These are phyloP conservation scores for Phymanthus crucifer DNA, from an alignment of 92 coral and sea anemone species.

Conservation along the genomic window DNA sequence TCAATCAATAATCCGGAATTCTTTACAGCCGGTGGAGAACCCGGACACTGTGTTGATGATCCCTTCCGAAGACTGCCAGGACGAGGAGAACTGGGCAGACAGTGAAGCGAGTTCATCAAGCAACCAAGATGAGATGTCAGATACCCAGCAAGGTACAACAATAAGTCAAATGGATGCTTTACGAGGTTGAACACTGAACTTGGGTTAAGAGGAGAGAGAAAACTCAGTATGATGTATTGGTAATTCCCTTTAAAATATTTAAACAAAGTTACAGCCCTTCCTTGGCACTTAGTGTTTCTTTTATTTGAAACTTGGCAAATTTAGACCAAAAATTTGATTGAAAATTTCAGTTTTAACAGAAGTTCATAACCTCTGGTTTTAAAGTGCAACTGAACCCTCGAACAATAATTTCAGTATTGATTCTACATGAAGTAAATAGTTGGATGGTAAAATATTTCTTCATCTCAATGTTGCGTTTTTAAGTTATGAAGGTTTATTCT, in stretches of 20 bases:
- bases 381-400: too few species aligned
- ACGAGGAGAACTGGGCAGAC: conserved; percentile 56
- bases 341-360: too few species aligned
- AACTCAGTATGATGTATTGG: neutral
- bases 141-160: conserved; percentile 16
- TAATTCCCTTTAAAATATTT: neutral
- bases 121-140: conserved; percentile 7
- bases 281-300: too few species aligned
- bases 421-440: too few species aligned
- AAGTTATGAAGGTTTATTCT: too few species aligned
- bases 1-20: conserved; percentile 75
- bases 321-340: too few species aligned
- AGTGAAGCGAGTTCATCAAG: conserved; percentile 35
- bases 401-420: too few species aligned
- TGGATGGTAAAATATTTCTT: too few species aligned
- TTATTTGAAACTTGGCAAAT: too few species aligned
- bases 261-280: too few species aligned
- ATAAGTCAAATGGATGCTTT: neutral
- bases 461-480: too few species aligned
- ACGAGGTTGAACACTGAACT: neutral
- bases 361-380: too few species aligned
- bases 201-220: neutral
- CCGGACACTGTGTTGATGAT: conserved; percentile 75
- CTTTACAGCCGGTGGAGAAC: conserved; percentile 82
- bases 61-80: conserved; percentile 39